Percentiles rank a stretch among this genome's conserved stretches.
Conservation (phyloP, 1,140 invertebrate species). For the Plodia interpunctella region DNA sequence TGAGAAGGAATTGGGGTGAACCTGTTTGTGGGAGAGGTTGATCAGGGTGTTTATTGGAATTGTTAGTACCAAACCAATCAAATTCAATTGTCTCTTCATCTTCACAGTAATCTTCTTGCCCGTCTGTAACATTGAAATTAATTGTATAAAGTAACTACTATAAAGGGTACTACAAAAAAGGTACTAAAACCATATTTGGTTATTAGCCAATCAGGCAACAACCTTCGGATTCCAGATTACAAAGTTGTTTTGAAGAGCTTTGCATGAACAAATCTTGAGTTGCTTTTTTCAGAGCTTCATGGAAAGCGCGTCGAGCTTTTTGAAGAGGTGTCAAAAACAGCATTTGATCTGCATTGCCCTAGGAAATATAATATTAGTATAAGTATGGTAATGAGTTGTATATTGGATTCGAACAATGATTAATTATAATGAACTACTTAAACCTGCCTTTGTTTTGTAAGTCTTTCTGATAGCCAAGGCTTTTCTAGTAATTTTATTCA, state of each 20-base stretch:
- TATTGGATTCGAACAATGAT: too few species aligned
- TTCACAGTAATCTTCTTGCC: slow-evolving; percentile 47
- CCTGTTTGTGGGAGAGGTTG: slow-evolving; percentile 35
- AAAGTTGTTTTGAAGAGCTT: slow-evolving; percentile 38
- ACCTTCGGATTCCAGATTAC: slow-evolving; percentile 48
- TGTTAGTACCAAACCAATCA: slow-evolving; percentile 48
- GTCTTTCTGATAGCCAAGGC: slow-evolving; percentile 62
- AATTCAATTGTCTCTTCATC: slow-evolving; percentile 54
- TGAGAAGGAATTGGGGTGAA: slow-evolving; percentile 26
- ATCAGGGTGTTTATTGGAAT: slow-evolving; percentile 25
- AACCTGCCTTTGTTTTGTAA: slow-evolving; percentile 54
- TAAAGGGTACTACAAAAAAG: too few species aligned
- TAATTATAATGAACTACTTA: too few species aligned
- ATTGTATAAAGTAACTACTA: too few species aligned
- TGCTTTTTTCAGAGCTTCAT: slow-evolving; percentile 57
- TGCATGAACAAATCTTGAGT: slow-evolving; percentile 49
- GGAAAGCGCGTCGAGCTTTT: slow-evolving; percentile 57
- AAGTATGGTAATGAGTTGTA: too few species aligned
- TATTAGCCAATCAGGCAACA: slow-evolving; percentile 1
- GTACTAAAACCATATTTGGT: neutral
- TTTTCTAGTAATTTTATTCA: slow-evolving; percentile 78
- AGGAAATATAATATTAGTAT: slow-evolving; percentile 41
- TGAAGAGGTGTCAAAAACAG: slow-evolving; percentile 53
- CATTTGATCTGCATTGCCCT: slow-evolving; percentile 37
- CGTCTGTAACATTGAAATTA: slow-evolving; percentile 31